phyloP scores from a whole-genome alignment of 2,113 vertebrate genomes.

The Phaethon lepturus region DNA sequence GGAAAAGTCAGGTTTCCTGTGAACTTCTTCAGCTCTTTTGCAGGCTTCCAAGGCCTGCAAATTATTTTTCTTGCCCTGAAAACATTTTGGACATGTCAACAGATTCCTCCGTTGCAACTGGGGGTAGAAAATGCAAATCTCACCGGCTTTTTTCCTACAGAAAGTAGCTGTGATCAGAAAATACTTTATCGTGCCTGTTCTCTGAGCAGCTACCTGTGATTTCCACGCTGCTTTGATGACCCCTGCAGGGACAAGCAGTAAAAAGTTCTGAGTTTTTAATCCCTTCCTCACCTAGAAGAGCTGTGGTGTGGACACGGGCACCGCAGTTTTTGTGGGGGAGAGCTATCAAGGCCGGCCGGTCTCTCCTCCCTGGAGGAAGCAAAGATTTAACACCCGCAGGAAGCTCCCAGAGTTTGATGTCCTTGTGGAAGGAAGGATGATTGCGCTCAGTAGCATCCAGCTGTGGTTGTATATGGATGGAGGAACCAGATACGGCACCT shows the following conservation, averaged over 20 bases:
- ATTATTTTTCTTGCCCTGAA: not conserved
- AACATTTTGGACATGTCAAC: not conserved
- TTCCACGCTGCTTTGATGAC: conserved; percentile 3
- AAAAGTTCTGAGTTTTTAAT: not conserved
- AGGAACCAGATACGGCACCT: not conserved
- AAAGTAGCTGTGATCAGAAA: not conserved
- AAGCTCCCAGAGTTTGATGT: not conserved
- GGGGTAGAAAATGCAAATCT: not conserved
- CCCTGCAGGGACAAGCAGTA: conserved; percentile 44
- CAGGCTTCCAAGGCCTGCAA: not conserved
- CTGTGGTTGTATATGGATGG: too few relatives aligned
- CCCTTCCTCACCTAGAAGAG: not conserved
- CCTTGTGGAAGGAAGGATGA: not conserved
- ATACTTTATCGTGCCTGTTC: not conserved
- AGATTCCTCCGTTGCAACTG: not conserved
- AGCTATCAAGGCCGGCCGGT: not conserved
- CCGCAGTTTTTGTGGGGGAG: too few relatives aligned
- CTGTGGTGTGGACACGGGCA: not conserved
- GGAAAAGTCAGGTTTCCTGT: not conserved
- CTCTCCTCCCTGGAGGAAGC: not conserved
- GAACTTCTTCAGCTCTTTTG: not conserved
- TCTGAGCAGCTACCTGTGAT: not conserved
- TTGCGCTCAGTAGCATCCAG: not conserved
- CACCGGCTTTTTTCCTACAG: not conserved
- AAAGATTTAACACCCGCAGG: not conserved